Evolutionary conservation across 2,113 vertebrate species (phyloP), one percentile per base, ranked within the genome.

Genomic region (human (Homo sapiens)): DNA sequence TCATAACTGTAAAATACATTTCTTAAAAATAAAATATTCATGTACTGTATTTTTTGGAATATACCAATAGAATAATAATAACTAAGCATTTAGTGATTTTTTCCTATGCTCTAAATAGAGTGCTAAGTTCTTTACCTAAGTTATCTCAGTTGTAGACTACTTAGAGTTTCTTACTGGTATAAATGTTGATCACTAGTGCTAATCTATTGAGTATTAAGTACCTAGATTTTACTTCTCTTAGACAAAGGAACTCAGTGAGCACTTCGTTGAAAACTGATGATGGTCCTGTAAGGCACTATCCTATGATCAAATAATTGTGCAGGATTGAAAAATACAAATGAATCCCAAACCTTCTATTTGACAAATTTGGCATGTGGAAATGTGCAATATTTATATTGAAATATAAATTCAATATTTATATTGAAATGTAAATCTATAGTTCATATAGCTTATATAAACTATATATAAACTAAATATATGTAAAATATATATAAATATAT

Each of bases 1-100:
- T n/a, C 13, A 20, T 78, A 50, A 40, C 9, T 87, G 8, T 40
- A 92, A 90, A 86, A 66, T 86, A 20, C 9, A 61, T 70, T 88
- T 95, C 64, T 75, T 82, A 52, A 90, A 90, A 92, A 20, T 86
- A 93, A 93, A 97, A 57, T 61, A 83, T 89, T 43, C 22, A 38
- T 80, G n/a, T 90, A 23, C 14, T 78, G 55, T 95, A 72, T 20
- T 16, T 89, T 61, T 93, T 68, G 32, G 16, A 82, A 43, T 81
- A 83, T 68, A 27, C 45, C 66, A 85, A 70, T 76, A n/a, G 23
- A 81, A n/a, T 92, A 8, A 78, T 72, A 82, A 80, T 50, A 59
- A 43, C 23, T 73, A 81, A 81, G 52, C 30, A 79, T 32, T 57
- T 35, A 80, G 10, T 82, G 16, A 32, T 27, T 78, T 64, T 94